A percentile compares a stretch with the other conserved stretches of the same genome.
Conservation (phyloP, 1,140 invertebrate genomes). For the Drosophila nasuta region DNA sequence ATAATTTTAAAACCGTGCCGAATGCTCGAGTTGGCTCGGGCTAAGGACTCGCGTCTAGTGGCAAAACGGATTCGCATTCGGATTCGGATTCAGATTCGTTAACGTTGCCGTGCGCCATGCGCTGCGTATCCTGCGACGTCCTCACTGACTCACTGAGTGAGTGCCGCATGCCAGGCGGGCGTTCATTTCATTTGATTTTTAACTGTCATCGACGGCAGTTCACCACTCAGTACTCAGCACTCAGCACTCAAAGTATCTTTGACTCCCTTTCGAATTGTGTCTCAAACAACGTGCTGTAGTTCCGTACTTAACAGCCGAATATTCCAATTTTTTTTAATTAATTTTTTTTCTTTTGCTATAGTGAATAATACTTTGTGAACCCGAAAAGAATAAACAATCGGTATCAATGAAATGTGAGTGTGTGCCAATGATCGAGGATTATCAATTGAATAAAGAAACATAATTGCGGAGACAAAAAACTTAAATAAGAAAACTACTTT, state of each 20-base stretch:
- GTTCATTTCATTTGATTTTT: conserved; percentile 84
- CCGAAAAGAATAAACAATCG: neutral
- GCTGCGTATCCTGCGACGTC: conserved; percentile 14
- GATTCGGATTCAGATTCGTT: conserved; percentile 46
- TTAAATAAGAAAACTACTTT: neutral
- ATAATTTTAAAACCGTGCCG: conserved; percentile 83
- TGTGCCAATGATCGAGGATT: neutral
- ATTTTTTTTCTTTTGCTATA: neutral
- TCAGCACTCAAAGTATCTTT: neutral
- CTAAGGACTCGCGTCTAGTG: conserved; percentile 51
- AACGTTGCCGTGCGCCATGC: conserved; percentile 37
- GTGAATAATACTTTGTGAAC: neutral
- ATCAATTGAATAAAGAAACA: neutral
- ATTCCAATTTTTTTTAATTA: neutral
- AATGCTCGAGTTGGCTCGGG: conserved; percentile 39
- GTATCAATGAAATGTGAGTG: neutral
- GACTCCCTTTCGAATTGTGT: neutral
- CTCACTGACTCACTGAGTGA: conserved; percentile 22
- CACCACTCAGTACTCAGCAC: conserved; percentile 3
- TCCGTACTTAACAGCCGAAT: too few species aligned
- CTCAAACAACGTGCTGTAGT: neutral
- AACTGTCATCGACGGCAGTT: conserved; percentile 82
- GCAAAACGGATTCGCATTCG: conserved; percentile 26
- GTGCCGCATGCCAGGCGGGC: conserved; percentile 29
- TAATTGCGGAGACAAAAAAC: neutral